Base-by-base conservation (phyloP, 2,888 invertebrate species). In the Sphaerophoria taeniata region DNA sequence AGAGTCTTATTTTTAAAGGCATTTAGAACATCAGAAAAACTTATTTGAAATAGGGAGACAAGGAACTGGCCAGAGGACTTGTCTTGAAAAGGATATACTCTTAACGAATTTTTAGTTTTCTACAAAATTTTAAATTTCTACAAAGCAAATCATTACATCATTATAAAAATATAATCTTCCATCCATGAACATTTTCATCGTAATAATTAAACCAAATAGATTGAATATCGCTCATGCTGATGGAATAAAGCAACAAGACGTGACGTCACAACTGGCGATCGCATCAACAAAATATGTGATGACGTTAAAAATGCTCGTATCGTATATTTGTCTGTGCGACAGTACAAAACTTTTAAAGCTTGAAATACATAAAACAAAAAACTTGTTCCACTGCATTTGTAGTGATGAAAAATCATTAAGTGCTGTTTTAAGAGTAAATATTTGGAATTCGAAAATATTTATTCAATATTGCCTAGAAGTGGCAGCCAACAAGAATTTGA, bases 181-280 rank as follows among this genome's bases (percentile, higher is more conserved):
- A 63, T 63, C 47, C 47, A 63, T 63, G 47, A 47, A 63, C 14
- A 6, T 34, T 63, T 63, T 63, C 63, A 63, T 63, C 63, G 63
- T 34, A 33, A 45, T 33, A 47, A 63, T 49, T 14, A 63, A 63
- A 49, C 4, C 16, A 6, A 49, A 63, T 16, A 47, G 34, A 63
- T 63, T 34, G 34, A 63, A 63, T 63, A 63, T 63, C 47, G 14
- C 63, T 36, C 63, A 63, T 49, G 63, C 6, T 14, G 33, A 3
- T 14, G 63, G 34, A 34, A 34, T n/a, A 33, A 24, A 49, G 6
- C 24, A 63, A 33, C 63, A 33, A 14, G 49, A 49, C 9, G 34
- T 63, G 33, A 63, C 63, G 63, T 63, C 47, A 63, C 58, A 12
- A 58, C 4, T 12, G 24, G 39, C 16, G 16, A 58, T 39, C 39